phyloP scores from a whole-genome alignment of 2,113 vertebrate species.

The Tetraodon nigroviridis region DNA sequence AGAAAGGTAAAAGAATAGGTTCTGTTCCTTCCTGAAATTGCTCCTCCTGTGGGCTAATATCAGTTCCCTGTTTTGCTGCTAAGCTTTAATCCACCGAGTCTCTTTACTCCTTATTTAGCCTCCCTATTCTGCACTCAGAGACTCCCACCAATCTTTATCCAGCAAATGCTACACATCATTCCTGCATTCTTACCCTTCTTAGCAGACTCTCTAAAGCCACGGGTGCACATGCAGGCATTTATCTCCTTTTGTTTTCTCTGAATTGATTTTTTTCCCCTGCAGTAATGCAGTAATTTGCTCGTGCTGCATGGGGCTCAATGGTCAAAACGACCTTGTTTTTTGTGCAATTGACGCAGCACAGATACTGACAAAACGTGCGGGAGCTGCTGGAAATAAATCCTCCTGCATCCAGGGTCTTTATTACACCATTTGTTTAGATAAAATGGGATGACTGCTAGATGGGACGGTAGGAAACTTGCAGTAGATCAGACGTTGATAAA shows the following conservation, averaged over 20 bases:
- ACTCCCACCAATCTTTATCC: slow-evolving; percentile 44
- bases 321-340: not conserved
- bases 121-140: slow-evolving; percentile 55
- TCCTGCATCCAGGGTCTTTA: slow-evolving; percentile 5
- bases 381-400: not conserved
- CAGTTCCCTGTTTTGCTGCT: slow-evolving; percentile 42
- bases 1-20: slow-evolving; percentile 12
- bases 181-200: slow-evolving; percentile 2
- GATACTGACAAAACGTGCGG: slow-evolving; percentile 6
- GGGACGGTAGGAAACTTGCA: not conserved
- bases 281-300: slow-evolving; percentile 9
- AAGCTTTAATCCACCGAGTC: slow-evolving; percentile 59
- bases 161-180: slow-evolving; percentile 33
- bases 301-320: slow-evolving; percentile 9
- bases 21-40: slow-evolving; percentile 32
- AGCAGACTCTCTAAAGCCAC: not conserved
- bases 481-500: not conserved
- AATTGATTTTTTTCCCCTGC: slow-evolving; percentile 9
- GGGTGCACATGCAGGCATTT: slow-evolving; percentile 11
- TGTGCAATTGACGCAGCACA: slow-evolving; percentile 6
- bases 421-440: slow-evolving; percentile 12
- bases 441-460: not conserved
- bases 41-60: slow-evolving; percentile 53
- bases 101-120: slow-evolving; percentile 56
- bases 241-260: not conserved